These are phyloP conservation scores for Zeus faber DNA, from an alignment of 2,113 vertebrate genomes.

Conservation along the genomic window DNA sequence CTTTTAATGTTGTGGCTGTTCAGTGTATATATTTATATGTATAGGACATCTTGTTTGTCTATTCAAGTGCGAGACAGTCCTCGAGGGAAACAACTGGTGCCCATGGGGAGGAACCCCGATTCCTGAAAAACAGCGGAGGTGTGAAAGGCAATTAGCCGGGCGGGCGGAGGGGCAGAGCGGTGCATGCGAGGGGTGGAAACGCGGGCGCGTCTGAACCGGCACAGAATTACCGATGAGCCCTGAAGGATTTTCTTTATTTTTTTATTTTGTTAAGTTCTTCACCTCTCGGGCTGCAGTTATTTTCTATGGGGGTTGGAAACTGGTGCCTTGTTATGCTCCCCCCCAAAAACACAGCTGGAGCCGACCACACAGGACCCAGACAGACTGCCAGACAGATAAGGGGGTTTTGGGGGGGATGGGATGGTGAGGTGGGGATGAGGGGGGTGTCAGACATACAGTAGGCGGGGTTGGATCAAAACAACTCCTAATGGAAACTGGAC, in stretches of 20 bases:
- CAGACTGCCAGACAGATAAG: constrained; percentile 25
- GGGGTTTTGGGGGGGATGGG: too few relatives aligned
- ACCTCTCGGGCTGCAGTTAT: too few relatives aligned
- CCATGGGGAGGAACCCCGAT: constrained; percentile 44
- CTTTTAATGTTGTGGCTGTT: too few relatives aligned
- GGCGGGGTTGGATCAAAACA: constrained; percentile 35
- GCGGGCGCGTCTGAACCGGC: constrained; percentile 59
- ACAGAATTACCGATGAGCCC: constrained; percentile 50
- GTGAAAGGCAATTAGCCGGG: constrained; percentile 75
- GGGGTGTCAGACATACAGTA: constrained; percentile 41
- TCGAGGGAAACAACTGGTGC: constrained; percentile 7
- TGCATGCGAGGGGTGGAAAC: constrained; percentile 48
- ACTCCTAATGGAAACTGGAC: constrained; percentile 35
- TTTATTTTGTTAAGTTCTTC: too few relatives aligned
- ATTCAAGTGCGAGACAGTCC: constrained; percentile 12
- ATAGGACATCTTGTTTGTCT: too few relatives aligned
- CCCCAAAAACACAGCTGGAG: not conserved
- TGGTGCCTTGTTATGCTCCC: constrained; percentile 35
- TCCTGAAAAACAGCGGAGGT: constrained; percentile 61
- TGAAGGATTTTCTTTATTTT: constrained; percentile 52
- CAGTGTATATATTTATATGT: too few relatives aligned
- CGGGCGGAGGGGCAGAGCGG: constrained; percentile 31
- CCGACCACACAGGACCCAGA: constrained; percentile 32
- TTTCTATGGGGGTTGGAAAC: too few relatives aligned
- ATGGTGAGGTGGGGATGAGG: too few relatives aligned